Evolutionary conservation across 2,888 invertebrate species (phyloP).

Genomic region (Galeruca laticollis): DNA sequence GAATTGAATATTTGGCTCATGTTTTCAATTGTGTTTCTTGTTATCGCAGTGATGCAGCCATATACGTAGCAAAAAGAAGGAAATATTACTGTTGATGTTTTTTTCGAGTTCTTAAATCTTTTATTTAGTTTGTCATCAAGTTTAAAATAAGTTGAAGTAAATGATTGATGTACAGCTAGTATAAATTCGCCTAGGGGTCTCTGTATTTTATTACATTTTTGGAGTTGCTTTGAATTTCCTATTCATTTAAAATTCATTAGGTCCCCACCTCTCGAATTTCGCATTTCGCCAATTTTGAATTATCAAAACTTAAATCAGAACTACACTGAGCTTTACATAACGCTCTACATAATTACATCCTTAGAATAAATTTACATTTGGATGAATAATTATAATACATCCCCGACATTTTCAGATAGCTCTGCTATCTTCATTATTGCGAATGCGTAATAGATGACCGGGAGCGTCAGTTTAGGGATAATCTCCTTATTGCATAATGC

Average conservation of each 20-base stretch:
- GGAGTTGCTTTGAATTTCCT: background rate
- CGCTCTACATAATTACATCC: conserved; percentile 33
- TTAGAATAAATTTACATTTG: conserved; percentile 31
- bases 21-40: no score
- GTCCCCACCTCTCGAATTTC: background rate
- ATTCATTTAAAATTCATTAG: background rate
- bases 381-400: conserved; percentile 25
- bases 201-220: no score
- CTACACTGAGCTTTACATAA: conserved; percentile 23
- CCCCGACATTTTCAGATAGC: conserved; percentile 20
- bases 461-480: background rate
- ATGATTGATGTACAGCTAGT: no score
- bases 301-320: conserved; percentile 28
- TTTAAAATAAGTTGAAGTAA: no score
- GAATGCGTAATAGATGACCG: conserved; percentile 19
- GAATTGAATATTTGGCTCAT: no score
- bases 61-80: no score
- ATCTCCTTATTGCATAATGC: background rate
- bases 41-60: no score
- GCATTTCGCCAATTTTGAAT: conserved; percentile 18
- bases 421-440: conserved; percentile 20
- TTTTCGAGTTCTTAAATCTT: no score
- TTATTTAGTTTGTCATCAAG: no score
- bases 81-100: no score
- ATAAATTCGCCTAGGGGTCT: no score